Evolutionary conservation across 2,888 invertebrate genomes (phyloP), one percentile per base, ranked within the genome.

Genomic region (Eilema caniola): DNA sequence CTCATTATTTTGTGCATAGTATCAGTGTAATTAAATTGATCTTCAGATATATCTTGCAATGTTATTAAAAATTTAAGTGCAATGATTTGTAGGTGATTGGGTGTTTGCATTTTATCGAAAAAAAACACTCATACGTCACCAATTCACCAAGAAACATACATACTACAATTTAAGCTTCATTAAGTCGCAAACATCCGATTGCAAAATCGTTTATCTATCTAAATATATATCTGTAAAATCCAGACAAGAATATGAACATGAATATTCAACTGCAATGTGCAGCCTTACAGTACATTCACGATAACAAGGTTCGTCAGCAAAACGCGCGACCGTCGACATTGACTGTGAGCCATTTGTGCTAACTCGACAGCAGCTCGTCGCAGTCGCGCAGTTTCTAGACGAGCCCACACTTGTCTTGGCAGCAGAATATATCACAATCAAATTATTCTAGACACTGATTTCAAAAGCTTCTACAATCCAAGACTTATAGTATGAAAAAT

Each of bases 241-340:
- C 69, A 75, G 82, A 77, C 82, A 90, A 90, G 89, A 92, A 89
- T 88, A 89, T 76, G 88, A 89, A 85, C 90, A 93, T 93, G 94
- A 93, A 93, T 94, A 93, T 94, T 93, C 93, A 92, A 86, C 85
- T 86, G 85, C 89, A 87, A 81, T 83, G 80, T 90, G 90, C 89
- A 89, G 85, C 87, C 85, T 83, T 87, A 89, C 88, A 90, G 90
- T 88, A 90, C 88, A 90, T 90, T 88, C 85, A 86, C 84, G 90
- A 90, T 94, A 95, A 95, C 93, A 93, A 93, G 94, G 89, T 91
- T 94, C 93, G 94, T 94, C 95, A 95, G 95, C 93, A 88, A 84
- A 93, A 91, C 84, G 83, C 79, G 84, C 82, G 77, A 79, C 79
- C 79, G 80, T 76, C 77, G 70, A 65, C 77, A 76, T 73, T 74